phyloP scores from a whole-genome alignment of 2,888 invertebrate species.

The Criorhina ranunculi region DNA sequence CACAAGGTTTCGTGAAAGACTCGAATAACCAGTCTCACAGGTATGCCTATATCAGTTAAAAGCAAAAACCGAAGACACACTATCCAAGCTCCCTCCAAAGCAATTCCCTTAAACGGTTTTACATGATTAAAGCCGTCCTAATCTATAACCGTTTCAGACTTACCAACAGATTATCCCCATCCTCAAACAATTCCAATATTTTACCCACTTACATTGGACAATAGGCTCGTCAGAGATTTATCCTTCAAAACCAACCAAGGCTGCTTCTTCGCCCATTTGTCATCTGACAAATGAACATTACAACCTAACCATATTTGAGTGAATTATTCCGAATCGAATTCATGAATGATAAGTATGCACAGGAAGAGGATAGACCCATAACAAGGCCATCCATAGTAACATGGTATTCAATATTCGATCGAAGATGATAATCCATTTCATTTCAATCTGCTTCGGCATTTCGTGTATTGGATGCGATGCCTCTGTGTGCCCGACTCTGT shows the following conservation, averaged over 20 bases:
- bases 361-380: constrained; percentile 7
- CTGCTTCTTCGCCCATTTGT: constrained; percentile 53
- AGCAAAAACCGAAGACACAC: too few relatives aligned
- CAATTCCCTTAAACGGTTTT: neutral
- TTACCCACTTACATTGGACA: constrained; percentile 30
- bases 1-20: too few relatives aligned
- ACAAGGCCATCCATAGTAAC: constrained; percentile 41
- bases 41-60: too few relatives aligned
- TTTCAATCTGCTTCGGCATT: constrained; percentile 71
- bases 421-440: constrained; percentile 75
- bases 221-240: constrained; percentile 21
- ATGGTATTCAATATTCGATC: constrained; percentile 72
- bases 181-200: constrained; percentile 35
- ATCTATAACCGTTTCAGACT: neutral
- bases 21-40: too few relatives aligned
- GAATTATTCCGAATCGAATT: constrained; percentile 71
- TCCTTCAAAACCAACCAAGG: neutral
- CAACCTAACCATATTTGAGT: constrained; percentile 69
- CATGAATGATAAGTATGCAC: constrained; percentile 73
- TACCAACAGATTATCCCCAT: neutral
- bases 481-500: constrained; percentile 5
- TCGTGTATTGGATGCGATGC: constrained; percentile 32
- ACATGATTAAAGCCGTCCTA: neutral
- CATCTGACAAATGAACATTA: constrained; percentile 72
- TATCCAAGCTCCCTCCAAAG: neutral